Conservation (phyloP, 2,888 invertebrate genomes). For the Macrophya alboannulata region DNA sequence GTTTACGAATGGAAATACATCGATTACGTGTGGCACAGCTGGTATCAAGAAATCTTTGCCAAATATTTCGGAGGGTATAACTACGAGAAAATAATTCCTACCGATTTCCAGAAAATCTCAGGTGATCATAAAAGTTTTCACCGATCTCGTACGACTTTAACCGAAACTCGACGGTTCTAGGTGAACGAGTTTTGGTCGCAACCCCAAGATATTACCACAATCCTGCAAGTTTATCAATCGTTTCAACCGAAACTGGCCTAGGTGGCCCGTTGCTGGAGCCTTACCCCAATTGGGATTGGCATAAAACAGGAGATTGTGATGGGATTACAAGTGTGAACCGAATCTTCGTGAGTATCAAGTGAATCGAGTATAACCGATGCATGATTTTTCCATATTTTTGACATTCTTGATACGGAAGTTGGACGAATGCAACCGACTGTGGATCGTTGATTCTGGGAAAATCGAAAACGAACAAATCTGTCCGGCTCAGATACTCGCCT, state of each 20-base stretch:
- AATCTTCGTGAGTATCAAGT: constrained; percentile 83
- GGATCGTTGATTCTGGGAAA: constrained; percentile 86
- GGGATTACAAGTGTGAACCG: constrained; percentile 89
- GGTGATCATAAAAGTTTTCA: background rate
- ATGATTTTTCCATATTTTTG: background rate
- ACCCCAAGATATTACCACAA: constrained; percentile 85
- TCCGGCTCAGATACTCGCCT: constrained; percentile 87
- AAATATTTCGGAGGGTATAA: constrained; percentile 77
- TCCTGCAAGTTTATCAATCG: constrained; percentile 86
- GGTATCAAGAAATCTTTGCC: no score
- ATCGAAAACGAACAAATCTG: constrained; percentile 84
- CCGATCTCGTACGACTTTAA: constrained; percentile 81
- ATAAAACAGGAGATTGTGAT: constrained; percentile 83
- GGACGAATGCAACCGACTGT: constrained; percentile 85
- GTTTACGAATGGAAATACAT: constrained; percentile 16
- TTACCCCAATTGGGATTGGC: constrained; percentile 85
- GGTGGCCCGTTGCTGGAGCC: constrained; percentile 81
- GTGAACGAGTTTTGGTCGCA: constrained; percentile 83
- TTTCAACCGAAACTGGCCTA: constrained; percentile 76
- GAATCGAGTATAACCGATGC: background rate
- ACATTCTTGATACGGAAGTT: constrained; percentile 70
- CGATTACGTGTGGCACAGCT: background rate
- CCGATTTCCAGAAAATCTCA: constrained; percentile 67
- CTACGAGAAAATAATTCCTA: constrained; percentile 59
- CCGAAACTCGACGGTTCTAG: constrained; percentile 69